These are phyloP conservation scores for Neomorphus geoffroyi DNA, from an alignment of 2,797 vertebrate genomes.

Conservation along the genomic window DNA sequence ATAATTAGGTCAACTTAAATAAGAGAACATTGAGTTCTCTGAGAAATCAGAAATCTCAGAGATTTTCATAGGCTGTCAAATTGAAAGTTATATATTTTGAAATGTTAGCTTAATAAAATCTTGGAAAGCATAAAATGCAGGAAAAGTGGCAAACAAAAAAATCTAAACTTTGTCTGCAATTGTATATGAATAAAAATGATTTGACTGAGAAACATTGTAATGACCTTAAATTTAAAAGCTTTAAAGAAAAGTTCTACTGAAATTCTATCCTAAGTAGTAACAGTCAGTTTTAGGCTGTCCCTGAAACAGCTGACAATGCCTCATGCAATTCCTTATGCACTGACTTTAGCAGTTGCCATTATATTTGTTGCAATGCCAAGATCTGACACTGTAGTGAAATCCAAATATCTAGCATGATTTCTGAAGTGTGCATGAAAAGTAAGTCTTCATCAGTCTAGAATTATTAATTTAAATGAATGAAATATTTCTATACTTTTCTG, in stretches of 20 bases:
- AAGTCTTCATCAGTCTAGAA: not conserved
- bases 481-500: not conserved
- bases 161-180: not conserved
- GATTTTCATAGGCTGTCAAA: not conserved
- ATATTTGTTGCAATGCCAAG: not conserved
- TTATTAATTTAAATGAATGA: not conserved
- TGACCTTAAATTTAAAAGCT: not conserved
- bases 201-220: not conserved
- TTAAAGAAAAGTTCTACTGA: not conserved
- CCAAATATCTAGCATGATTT: not conserved
- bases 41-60: not conserved
- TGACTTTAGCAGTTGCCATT: not conserved
- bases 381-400: not conserved
- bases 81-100: not conserved
- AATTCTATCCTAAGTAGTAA: not conserved
- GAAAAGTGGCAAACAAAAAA: not conserved
- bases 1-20: slow-evolving; percentile 2
- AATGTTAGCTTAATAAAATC: not conserved
- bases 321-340: not conserved
- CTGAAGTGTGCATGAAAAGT: not conserved
- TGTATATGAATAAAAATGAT: not conserved
- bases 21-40: not conserved
- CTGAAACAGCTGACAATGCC: not conserved
- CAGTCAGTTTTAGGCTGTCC: not conserved
- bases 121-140: not conserved